Percentiles rank a stretch among this genome's conserved stretches.
These are phyloP conservation scores for Percopsis omiscomaycus DNA, from an alignment of 2,797 vertebrate species.

Conservation along the genomic window DNA sequence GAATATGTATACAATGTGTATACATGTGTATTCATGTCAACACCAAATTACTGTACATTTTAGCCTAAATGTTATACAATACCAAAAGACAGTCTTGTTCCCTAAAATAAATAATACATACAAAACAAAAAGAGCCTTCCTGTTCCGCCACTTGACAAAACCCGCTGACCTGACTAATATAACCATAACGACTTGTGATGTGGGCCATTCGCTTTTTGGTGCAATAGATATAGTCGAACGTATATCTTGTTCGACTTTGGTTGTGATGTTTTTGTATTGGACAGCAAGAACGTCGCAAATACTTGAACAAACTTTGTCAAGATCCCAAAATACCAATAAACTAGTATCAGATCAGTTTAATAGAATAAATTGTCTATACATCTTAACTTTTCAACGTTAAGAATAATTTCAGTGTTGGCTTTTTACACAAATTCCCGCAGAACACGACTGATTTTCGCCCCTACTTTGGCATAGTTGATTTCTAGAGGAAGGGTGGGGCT, in stretches of 20 bases:
- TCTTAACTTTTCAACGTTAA: not conserved
- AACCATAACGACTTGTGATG: too few relatives aligned
- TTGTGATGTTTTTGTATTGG: too few relatives aligned
- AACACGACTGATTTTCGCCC: slow-evolving; percentile 14
- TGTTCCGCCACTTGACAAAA: too few relatives aligned
- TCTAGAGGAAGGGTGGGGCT: slow-evolving; percentile 76
- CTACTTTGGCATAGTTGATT: slow-evolving; percentile 40
- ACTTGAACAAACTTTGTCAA: too few relatives aligned
- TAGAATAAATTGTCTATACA: too few relatives aligned
- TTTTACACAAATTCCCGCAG: not conserved
- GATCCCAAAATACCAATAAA: too few relatives aligned
- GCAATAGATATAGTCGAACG: too few relatives aligned
- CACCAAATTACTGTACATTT: not conserved
- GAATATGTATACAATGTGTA: not conserved
- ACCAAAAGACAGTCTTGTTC: not conserved
- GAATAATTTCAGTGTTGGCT: not conserved
- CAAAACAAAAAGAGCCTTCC: not conserved
- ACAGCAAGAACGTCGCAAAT: too few relatives aligned
- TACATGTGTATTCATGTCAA: not conserved
- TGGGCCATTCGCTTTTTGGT: too few relatives aligned
- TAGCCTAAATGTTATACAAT: slow-evolving; percentile 31
- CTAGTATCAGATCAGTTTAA: not conserved
- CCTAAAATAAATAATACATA: too few relatives aligned
- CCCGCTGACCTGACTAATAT: too few relatives aligned
- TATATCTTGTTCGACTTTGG: too few relatives aligned